phyloP scores from a whole-genome alignment of 2,113 vertebrate species.

The Elgaria multicarinata region DNA sequence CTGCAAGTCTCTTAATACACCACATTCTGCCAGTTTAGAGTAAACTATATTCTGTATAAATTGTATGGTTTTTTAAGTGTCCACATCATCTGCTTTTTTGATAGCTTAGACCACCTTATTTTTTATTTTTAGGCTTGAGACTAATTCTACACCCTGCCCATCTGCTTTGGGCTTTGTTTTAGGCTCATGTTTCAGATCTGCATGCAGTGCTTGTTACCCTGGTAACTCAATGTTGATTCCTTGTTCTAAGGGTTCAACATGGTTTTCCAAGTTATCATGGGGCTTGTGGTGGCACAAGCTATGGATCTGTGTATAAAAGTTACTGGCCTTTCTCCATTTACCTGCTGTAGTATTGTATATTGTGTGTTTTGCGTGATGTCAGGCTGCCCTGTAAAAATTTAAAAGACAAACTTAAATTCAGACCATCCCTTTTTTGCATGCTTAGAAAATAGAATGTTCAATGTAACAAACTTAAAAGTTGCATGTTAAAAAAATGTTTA shows the following conservation, averaged over 20 bases:
- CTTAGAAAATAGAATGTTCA: slow-evolving; percentile 85
- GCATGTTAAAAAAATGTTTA: slow-evolving; percentile 84
- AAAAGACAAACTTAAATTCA: slow-evolving; percentile 78
- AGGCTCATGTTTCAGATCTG: slow-evolving; percentile 83
- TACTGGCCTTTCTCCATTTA: slow-evolving; percentile 82
- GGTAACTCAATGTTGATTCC: slow-evolving; percentile 79
- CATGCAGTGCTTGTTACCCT: slow-evolving; percentile 84
- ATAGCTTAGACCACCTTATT: slow-evolving; percentile 69
- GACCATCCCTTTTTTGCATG: slow-evolving; percentile 90
- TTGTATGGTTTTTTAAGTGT: slow-evolving; percentile 54
- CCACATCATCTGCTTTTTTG: slow-evolving; percentile 36
- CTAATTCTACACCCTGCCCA: slow-evolving; percentile 71
- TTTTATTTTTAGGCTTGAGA: slow-evolving; percentile 61
- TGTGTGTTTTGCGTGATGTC: slow-evolving; percentile 80
- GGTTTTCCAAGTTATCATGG: slow-evolving; percentile 76
- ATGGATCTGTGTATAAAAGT: slow-evolving; percentile 83
- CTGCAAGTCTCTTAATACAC: slow-evolving; percentile 68
- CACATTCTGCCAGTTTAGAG: slow-evolving; percentile 63
- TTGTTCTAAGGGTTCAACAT: slow-evolving; percentile 77
- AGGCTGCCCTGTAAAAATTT: slow-evolving; percentile 84
- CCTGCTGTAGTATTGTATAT: slow-evolving; percentile 87
- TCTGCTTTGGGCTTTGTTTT: slow-evolving; percentile 77
- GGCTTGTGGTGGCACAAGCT: slow-evolving; percentile 83
- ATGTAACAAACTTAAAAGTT: slow-evolving; percentile 85
- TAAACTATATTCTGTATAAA: slow-evolving; percentile 56